Percentiles rank a stretch among this genome's conserved stretches.
These are phyloP conservation scores for Lynx canadensis DNA, from an alignment of 2,113 vertebrate genomes.

Conservation along the genomic window DNA sequence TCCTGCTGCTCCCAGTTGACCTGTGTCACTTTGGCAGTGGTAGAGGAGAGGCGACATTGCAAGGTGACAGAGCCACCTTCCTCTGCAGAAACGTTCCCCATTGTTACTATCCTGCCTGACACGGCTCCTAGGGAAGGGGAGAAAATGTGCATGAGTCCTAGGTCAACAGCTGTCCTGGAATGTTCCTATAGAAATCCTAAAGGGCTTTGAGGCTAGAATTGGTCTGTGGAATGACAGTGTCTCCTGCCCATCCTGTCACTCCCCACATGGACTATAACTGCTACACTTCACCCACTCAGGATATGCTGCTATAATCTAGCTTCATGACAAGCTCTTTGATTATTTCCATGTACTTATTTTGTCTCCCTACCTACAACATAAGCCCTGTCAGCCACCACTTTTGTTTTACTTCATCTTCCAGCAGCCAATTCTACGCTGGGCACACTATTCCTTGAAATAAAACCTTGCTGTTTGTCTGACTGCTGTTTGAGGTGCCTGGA, in stretches of 20 bases:
- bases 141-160: background rate
- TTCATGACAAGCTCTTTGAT: background rate
- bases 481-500: background rate
- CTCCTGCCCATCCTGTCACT: background rate
- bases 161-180: background rate
- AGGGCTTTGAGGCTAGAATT: background rate
- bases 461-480: background rate
- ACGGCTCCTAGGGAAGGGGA: background rate
- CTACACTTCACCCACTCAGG: background rate
- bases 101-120: background rate
- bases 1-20: constrained; percentile 72
- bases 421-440: background rate
- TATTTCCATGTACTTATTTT: background rate
- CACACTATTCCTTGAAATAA: background rate
- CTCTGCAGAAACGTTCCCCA: constrained; percentile 61
- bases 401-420: background rate
- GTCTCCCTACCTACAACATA: background rate
- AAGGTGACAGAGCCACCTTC: constrained; percentile 69
- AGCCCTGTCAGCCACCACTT: background rate
- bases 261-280: fast-evolving
- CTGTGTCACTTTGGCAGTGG: constrained; percentile 67
- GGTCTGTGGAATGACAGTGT: background rate
- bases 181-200: background rate
- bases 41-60: constrained; percentile 65
- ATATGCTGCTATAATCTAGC: background rate